A percentile compares a stretch with the other conserved stretches of the same genome.
Evolutionary conservation across 2,797 vertebrate species (phyloP).

Genomic region (Oreochromis mossambicus): DNA sequence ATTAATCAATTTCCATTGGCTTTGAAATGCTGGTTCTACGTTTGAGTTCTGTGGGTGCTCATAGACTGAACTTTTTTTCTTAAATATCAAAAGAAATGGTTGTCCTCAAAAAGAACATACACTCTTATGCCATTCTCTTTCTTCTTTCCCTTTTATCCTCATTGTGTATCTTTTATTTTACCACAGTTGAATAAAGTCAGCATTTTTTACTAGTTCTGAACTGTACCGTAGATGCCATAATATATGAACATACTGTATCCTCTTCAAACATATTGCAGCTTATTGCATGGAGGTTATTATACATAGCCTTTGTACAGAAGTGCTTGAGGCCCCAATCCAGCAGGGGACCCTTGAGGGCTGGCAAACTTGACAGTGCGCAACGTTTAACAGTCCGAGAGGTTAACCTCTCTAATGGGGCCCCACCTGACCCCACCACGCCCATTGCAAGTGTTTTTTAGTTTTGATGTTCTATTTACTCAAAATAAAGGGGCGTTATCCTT

Average conservation of each 20-base stretch:
- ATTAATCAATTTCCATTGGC: conserved; percentile 61
- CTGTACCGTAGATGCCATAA: background rate
- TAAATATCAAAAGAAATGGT: conserved; percentile 24
- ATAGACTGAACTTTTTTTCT: background rate
- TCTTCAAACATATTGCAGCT: background rate
- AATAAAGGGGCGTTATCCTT: background rate
- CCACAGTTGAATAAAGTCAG: background rate
- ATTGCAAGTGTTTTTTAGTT: background rate
- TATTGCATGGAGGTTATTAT: background rate
- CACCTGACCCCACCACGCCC: background rate
- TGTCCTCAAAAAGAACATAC: conserved; percentile 7
- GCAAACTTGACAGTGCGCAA: background rate
- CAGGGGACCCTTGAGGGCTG: background rate
- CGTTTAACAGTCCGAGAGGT: background rate
- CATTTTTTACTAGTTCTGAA: background rate
- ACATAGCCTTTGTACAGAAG: background rate
- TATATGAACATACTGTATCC: background rate
- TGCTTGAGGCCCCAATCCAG: background rate
- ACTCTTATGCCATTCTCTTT: background rate
- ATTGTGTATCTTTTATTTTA: background rate
- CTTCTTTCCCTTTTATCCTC: background rate
- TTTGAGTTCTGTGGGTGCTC: conserved; percentile 42
- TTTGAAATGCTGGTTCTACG: conserved; percentile 60
- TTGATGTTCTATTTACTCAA: background rate
- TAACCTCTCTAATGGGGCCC: background rate